Evolutionary conservation across 2,888 invertebrate species (phyloP), one percentile per base, ranked within the genome.

Genomic region (Syritta pipiens): DNA sequence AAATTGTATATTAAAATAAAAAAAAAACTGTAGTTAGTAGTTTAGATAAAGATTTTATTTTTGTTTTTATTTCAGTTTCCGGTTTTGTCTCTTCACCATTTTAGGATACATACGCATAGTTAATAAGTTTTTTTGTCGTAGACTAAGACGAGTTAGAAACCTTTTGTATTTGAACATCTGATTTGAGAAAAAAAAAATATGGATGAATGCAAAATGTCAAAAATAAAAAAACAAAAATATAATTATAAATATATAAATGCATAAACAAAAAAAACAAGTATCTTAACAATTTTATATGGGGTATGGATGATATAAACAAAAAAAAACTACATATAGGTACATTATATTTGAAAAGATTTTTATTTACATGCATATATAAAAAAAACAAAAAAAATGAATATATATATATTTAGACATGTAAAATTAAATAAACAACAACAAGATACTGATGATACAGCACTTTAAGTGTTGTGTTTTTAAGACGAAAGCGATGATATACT

Each of bases 201-300:
- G 63, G 46, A 71, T 60, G 63, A 65, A 60, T 71, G 59, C 59
- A 55, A 65, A 40, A 32, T 69, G 51, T 32, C 4, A 57, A 28
- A 49, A 26, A 53, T 63, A 69, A 35, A 17, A 28, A 17, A 55
- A 63, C 28, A 37, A 48, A n/a, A 35, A 26, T 10, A 67, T 40
- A 32, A 48, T 1, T 6, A 40, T 4, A 24, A 28, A 59, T 7
- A 59, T 55, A 62, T 42, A 60, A 26, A 17, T 22, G 37, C 46
- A 32, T 37, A 60, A 19, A 30, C n/a, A 9, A 60, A 57, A 24
- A 65, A 55, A n/a, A 28, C 57, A 77, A 72, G 22, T 72, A 77
- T 67, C 40, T 68, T 63, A 72, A 72, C 59, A 77, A 72, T 77
- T 77, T 77, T 77, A 77, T 77, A 77, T 67, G 77, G 76, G 71